A percentile compares a stretch with the other conserved stretches of the same genome.
These are phyloP conservation scores for Acanthacorydalis orientalis DNA, from an alignment of 2,888 invertebrate species.

Conservation along the genomic window DNA sequence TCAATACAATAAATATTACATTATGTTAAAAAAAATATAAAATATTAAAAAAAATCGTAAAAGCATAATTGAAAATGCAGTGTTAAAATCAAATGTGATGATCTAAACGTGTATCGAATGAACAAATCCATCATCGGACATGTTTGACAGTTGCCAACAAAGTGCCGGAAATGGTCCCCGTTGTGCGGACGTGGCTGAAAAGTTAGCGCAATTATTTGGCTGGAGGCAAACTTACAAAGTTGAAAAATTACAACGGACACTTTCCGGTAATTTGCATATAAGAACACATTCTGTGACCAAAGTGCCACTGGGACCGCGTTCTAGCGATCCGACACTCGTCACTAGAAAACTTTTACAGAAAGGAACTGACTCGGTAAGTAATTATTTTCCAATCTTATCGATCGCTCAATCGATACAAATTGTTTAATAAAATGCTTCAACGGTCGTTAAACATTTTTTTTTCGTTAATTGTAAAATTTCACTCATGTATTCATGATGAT, in stretches of 20 bases:
- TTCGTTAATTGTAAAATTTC: too few species aligned
- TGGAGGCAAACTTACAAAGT: slow-evolving; percentile 70
- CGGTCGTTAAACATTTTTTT: too few species aligned
- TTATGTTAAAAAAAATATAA: too few species aligned
- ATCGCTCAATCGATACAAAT: background rate
- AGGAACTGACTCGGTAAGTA: slow-evolving; percentile 2
- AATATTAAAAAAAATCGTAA: too few species aligned
- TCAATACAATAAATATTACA: too few species aligned
- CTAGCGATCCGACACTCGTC: background rate
- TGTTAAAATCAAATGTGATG: background rate
- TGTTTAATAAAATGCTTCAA: too few species aligned
- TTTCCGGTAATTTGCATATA: slow-evolving; percentile 19
- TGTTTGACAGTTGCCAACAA: slow-evolving; percentile 21
- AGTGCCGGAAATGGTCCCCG: slow-evolving; percentile 27
- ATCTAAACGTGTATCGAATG: background rate
- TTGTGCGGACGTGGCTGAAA: slow-evolving; percentile 62
- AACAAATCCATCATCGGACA: slow-evolving; percentile 8
- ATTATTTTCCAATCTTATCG: background rate
- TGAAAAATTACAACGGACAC: slow-evolving; percentile 52
- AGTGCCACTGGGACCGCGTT: background rate
- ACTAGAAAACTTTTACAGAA: background rate
- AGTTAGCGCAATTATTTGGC: slow-evolving; percentile 57
- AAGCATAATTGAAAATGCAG: too few species aligned
- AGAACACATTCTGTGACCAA: slow-evolving; percentile 2
- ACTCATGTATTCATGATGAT: too few species aligned